phyloP scores from a whole-genome alignment of 2,797 vertebrate genomes.

The Helarctos malayanus region DNA sequence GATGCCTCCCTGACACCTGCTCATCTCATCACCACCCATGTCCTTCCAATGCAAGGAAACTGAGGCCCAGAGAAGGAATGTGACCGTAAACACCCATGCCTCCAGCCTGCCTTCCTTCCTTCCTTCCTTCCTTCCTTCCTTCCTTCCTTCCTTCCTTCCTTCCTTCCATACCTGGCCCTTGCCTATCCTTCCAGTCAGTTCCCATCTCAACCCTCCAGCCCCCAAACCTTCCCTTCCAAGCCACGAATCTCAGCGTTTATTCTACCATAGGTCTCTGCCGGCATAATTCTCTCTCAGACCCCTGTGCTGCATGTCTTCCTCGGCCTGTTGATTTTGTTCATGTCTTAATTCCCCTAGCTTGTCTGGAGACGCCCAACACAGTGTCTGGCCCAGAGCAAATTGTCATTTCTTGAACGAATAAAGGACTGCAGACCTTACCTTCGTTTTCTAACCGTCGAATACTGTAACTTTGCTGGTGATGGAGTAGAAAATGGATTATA shows the following conservation, averaged over 20 bases:
- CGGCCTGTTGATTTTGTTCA: neutral
- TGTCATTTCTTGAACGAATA: neutral
- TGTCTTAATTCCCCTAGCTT: neutral
- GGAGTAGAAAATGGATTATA: neutral
- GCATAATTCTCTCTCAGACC: too few species aligned
- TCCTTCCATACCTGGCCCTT: neutral
- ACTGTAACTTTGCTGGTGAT: neutral
- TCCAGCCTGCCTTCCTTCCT: too few species aligned
- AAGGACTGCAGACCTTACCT: neutral
- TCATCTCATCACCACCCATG: neutral
- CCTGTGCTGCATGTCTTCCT: too few species aligned
- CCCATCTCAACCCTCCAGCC: neutral
- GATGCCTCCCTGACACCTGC: neutral
- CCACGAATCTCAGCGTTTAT: neutral
- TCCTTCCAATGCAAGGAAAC: neutral
- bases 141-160: neutral
- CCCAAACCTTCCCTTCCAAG: neutral
- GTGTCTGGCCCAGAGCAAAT: neutral
- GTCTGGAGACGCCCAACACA: neutral
- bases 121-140: fast-evolving
- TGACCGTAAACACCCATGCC: neutral
- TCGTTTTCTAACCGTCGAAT: neutral
- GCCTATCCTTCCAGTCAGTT: neutral
- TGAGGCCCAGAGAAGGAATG: neutral
- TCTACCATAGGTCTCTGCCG: neutral